Conservation (phyloP, 2,888 invertebrate genomes). For the Diarsia mendica region DNA sequence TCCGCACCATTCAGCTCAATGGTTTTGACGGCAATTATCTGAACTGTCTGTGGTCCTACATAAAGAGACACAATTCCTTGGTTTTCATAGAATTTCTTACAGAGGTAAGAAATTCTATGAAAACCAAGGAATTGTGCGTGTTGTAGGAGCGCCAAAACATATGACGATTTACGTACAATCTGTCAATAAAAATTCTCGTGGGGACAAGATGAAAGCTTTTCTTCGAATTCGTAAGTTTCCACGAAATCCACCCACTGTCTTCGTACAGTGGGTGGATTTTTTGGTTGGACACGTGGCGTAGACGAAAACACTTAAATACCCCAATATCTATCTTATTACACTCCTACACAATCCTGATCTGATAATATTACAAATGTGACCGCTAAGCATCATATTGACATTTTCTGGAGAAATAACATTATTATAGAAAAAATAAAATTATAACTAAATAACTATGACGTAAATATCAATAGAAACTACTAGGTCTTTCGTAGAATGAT, state of each 20-base stretch:
- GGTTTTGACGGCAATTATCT: too few species aligned
- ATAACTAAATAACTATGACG: not conserved
- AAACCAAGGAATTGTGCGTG: too few species aligned
- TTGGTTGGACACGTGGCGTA: too few species aligned
- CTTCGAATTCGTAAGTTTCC: not conserved
- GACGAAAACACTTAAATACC: not conserved
- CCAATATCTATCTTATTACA: slow-evolving; percentile 2
- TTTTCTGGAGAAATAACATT: not conserved
- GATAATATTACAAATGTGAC: not conserved
- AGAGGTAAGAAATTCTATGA: too few species aligned
- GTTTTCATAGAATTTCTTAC: not conserved
- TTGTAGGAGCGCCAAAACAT: not conserved
- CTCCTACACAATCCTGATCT: not conserved
- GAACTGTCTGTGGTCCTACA: not conserved
- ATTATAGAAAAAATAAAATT: not conserved
- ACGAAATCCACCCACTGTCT: not conserved
- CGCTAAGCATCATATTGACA: not conserved
- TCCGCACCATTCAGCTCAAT: too few species aligned
- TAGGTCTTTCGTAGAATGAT: not conserved
- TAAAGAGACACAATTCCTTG: not conserved
- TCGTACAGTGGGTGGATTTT: too few species aligned
- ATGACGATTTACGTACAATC: not conserved
- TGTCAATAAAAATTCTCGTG: not conserved
- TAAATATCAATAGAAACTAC: not conserved
- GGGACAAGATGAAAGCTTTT: not conserved